Percentiles rank a stretch among this genome's conserved stretches.
Evolutionary conservation across 2,888 invertebrate genomes (phyloP).

Genomic region (Euzophera pinguis): DNA sequence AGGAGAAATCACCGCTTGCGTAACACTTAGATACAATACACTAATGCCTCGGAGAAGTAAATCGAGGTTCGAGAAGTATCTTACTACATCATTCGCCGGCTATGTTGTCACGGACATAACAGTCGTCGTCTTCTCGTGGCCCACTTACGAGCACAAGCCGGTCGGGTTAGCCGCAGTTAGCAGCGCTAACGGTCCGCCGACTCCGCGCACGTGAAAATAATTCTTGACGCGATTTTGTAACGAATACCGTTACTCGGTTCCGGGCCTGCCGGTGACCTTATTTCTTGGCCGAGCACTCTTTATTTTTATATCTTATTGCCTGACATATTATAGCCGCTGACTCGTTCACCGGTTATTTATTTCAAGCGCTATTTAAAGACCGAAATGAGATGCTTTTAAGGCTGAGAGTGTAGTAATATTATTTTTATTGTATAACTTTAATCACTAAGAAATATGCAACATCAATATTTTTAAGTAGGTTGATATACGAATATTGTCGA

Average conservation of each 20-base stretch:
- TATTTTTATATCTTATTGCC: slow-evolving; percentile 70
- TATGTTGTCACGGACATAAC: slow-evolving; percentile 25
- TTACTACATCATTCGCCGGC: slow-evolving; percentile 10
- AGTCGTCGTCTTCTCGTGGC: slow-evolving; percentile 34
- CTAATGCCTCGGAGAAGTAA: background rate
- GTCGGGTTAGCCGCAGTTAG: slow-evolving; percentile 46
- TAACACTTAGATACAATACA: slow-evolving; percentile 21
- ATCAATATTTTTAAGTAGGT: slow-evolving; percentile 1
- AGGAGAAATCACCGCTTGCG: slow-evolving; percentile 46
- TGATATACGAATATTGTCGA: slow-evolving; percentile 8
- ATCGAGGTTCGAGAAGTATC: slow-evolving; percentile 6
- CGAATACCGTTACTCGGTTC: slow-evolving; percentile 75
- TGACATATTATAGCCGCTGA: slow-evolving; percentile 44
- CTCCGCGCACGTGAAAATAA: slow-evolving; percentile 75
- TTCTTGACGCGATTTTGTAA: slow-evolving; percentile 79
- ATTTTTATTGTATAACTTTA: background rate
- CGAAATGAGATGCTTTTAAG: slow-evolving; percentile 10
- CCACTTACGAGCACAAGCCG: slow-evolving; percentile 51
- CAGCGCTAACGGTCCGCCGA: slow-evolving; percentile 61
- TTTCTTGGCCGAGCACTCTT: slow-evolving; percentile 66
- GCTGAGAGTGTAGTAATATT: background rate
- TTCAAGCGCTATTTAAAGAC: slow-evolving; percentile 35
- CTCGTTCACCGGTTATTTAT: slow-evolving; percentile 32
- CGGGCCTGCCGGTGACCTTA: slow-evolving; percentile 75
- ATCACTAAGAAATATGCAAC: background rate